Base-by-base conservation (phyloP, 2,797 vertebrate species). In the Enteromius afrohamiltoni region DNA sequence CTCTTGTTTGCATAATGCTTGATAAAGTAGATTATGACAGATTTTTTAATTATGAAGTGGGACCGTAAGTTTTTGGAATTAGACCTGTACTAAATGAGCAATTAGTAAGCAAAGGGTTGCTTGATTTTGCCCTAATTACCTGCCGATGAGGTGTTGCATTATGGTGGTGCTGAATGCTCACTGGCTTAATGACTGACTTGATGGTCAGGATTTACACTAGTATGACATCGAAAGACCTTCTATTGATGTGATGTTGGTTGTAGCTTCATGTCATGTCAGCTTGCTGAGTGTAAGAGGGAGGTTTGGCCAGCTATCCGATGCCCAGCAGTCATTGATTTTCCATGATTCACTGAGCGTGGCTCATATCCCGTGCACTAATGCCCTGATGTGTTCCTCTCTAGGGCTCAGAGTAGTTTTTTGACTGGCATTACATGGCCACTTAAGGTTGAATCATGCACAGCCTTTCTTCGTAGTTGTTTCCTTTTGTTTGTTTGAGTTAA, bases 261-360 rank as follows among this genome's bases (percentile, higher is more conserved):
- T 31, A 31, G 45, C 51, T 64, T 51, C 34, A n/a, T 40, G 23
- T 7, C 53, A 17, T 23, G 31, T 76, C n/a, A 31, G 19, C 23
- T 47, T 55, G 45, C 2, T 53, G 71, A 34, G 68, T 82, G 55
- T 58, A 17, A 68, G 70, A 80, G 47, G 23, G 45, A 73, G 34
- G 83, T 67, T 42, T 73, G 58, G 49, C 29, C 62, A 76, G 64
- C 62, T n/a, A 11, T 55, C 21, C 19, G n/a, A 14, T 47, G 8
- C 21, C 3, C 3, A 26, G 26, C 10, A 37, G 60, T 26, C 47
- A 75, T 75, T 75, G 70, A 82, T 82, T 82, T 74, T 75, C 80
- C 69, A 65, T 74, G 69, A 82, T 82, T 65, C 80, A 75, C 16
- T 65, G 10, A 11, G 19, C 7, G n/a, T 81, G 42, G 53, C 55